Conservation (phyloP, 2,797 vertebrate species). For the Rhyacichthys aspro region DNA sequence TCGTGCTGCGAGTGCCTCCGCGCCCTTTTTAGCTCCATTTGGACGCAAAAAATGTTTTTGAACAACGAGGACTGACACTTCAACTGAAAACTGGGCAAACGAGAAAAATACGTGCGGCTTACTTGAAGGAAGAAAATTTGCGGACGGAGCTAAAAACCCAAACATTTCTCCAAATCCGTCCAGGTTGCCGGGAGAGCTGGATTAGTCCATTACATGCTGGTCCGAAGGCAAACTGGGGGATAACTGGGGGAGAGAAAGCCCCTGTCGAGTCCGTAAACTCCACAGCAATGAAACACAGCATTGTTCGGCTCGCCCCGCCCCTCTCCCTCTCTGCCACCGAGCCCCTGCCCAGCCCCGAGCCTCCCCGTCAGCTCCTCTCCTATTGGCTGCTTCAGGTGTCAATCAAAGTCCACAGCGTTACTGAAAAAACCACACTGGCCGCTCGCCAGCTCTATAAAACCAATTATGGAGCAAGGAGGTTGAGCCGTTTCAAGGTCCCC, state of each 20-base stretch:
- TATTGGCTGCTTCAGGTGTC: constrained; percentile 78
- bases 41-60: constrained; percentile 21
- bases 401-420: constrained; percentile 73
- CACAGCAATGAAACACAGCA: constrained; percentile 90
- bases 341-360: constrained; percentile 38
- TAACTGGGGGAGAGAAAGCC: constrained; percentile 71
- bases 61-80: constrained; percentile 36
- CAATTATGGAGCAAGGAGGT: constrained; percentile 88
- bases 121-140: constrained; percentile 77
- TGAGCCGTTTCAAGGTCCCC: constrained; percentile 89
- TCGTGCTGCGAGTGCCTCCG: constrained; percentile 39
- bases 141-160: constrained; percentile 65
- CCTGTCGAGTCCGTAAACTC: constrained; percentile 79
- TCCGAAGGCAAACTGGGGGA: constrained; percentile 83
- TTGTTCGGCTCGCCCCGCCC: constrained; percentile 88
- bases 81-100: constrained; percentile 12
- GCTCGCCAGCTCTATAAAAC: constrained; percentile 89
- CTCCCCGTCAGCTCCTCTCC: not conserved
- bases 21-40: constrained; percentile 73
- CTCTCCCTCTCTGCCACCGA: constrained; percentile 44
- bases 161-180: constrained; percentile 80
- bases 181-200: constrained; percentile 77
- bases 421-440: constrained; percentile 81
- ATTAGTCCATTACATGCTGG: constrained; percentile 87
- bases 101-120: constrained; percentile 67